Evolutionary conservation across 2,888 invertebrate genomes (phyloP).

Genomic region (Ypsolopha sequella): DNA sequence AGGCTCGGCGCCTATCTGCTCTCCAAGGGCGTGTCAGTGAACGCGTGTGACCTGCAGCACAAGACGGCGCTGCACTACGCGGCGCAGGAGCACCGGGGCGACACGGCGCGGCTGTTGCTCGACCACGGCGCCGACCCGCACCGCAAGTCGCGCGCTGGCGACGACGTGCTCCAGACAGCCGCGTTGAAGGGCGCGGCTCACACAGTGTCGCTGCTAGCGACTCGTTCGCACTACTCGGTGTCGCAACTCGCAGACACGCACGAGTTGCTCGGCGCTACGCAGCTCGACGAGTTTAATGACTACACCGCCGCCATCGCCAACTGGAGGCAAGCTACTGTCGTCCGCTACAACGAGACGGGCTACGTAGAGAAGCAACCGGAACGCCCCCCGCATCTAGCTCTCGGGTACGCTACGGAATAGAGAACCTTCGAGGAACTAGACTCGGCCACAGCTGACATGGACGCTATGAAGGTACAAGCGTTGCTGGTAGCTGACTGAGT

Average conservation of each 20-base stretch:
- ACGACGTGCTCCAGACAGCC: conserved; percentile 90
- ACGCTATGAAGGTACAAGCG: conserved; percentile 88
- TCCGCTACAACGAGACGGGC: too few relatives aligned
- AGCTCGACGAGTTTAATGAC: conserved; percentile 89
- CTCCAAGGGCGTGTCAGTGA: too few relatives aligned
- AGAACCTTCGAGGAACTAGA: too few relatives aligned
- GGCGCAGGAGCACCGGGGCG: conserved; percentile 85
- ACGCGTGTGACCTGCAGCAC: conserved; percentile 89
- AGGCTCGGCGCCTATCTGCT: conserved; percentile 85
- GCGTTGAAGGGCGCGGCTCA: conserved; percentile 65
- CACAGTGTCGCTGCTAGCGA: conserved; percentile 78
- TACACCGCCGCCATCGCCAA: conserved; percentile 76
- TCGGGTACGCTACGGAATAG: too few relatives aligned
- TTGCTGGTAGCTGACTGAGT: conserved; percentile 90
- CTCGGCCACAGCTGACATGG: too few relatives aligned
- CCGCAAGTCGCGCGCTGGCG: conserved; percentile 83
- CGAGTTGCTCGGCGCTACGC: conserved; percentile 88
- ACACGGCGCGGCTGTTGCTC: conserved; percentile 85
- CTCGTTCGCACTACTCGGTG: conserved; percentile 71
- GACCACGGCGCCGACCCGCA: conserved; percentile 84
- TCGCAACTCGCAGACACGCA: conserved; percentile 86
- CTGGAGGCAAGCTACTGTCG: conserved; percentile 81
- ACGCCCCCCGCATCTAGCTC: too few relatives aligned
- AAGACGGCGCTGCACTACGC: conserved; percentile 95
- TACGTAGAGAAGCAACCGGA: too few relatives aligned